A percentile compares a stretch with the other conserved stretches of the same genome.
Conservation (phyloP, 2,888 invertebrate species). For the Tetropium fuscum region DNA sequence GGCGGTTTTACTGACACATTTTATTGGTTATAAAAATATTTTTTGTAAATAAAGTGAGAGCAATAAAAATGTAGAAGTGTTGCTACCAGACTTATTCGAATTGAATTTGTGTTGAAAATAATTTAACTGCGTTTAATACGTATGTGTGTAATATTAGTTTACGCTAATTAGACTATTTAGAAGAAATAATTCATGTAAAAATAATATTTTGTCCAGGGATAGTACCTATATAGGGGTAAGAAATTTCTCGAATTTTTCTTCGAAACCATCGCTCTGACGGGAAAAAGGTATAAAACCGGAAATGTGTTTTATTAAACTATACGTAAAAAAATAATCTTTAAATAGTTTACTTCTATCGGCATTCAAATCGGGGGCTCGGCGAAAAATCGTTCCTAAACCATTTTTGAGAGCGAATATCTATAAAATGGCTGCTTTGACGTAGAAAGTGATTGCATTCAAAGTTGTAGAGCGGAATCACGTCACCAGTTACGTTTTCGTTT, state of each 20-base stretch:
- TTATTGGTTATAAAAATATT: conserved; percentile 14
- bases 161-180: no score
- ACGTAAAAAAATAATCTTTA: neutral
- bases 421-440: neutral
- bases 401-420: neutral
- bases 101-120: no score
- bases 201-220: no score
- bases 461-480: no score
- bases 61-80: neutral
- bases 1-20: conserved; percentile 6
- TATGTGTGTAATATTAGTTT: no score
- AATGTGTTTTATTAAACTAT: neutral
- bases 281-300: neutral
- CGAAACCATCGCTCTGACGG: neutral
- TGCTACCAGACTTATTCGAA: no score
- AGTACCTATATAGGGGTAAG: no score
- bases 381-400: neutral
- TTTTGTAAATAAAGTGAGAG: neutral
- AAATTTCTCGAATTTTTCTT: neutral
- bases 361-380: neutral
- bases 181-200: no score
- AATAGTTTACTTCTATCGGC: neutral
- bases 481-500: no score
- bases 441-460: no score
- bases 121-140: no score